A percentile compares a stretch with the other conserved stretches of the same genome.
phyloP scores from a whole-genome alignment of 2,113 vertebrate genomes.

The Fulica atra region DNA sequence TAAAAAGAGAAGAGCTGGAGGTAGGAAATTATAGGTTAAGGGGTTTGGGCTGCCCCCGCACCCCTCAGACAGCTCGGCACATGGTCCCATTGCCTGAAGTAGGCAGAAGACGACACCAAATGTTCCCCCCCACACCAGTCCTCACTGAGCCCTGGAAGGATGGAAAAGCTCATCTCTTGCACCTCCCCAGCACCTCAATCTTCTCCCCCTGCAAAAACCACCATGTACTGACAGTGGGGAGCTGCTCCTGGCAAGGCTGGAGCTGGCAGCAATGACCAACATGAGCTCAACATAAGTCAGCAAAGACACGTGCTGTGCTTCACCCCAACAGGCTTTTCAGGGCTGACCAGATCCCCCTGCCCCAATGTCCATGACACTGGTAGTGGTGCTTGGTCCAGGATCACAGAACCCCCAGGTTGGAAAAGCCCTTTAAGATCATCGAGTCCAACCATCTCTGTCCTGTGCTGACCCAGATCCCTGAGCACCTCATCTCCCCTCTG shows the following conservation, averaged over 20 bases:
- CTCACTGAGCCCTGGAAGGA: background rate
- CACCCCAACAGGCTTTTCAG: background rate
- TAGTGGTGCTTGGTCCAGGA: too few relatives aligned
- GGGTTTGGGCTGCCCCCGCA: background rate
- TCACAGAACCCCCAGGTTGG: too few relatives aligned
- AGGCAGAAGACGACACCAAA: background rate
- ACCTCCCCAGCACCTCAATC: background rate
- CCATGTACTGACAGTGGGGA: fast-evolving
- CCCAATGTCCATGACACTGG: too few relatives aligned
- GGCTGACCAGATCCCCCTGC: too few relatives aligned
- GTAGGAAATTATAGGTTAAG: constrained; percentile 46
- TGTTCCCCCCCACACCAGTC: background rate
- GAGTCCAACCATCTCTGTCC: too few relatives aligned
- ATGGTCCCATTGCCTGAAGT: background rate
- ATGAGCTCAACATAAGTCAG: fast-evolving
- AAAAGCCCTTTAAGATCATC: too few relatives aligned
- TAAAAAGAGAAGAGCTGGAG: constrained; percentile 49
- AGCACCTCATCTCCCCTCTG: too few relatives aligned
- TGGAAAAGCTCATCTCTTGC: background rate
- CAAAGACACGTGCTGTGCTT: background rate
- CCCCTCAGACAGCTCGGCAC: background rate
- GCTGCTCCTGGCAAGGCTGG: background rate
- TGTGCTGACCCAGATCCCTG: too few relatives aligned
- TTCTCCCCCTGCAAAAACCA: fast-evolving
- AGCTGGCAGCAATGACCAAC: fast-evolving